Evolutionary conservation across 1,140 invertebrate genomes (phyloP).

Genomic region (Drosophila busckii): DNA sequence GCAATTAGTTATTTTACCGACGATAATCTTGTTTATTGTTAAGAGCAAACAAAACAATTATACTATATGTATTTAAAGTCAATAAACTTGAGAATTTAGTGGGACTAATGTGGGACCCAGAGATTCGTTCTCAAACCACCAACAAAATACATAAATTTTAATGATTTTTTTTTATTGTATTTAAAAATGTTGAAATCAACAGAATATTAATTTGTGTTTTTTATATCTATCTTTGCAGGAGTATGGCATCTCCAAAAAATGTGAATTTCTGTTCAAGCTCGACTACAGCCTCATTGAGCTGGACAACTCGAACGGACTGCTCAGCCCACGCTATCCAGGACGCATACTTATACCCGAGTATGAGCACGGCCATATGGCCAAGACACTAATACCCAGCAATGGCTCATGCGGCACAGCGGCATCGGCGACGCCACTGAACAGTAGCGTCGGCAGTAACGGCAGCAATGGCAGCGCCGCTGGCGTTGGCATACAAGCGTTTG

Average conservation of each 20-base stretch:
- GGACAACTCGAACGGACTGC: slow-evolving; percentile 84
- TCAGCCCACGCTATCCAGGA: slow-evolving; percentile 88
- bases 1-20: too few species aligned
- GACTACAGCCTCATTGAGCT: slow-evolving; percentile 84
- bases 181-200: too few species aligned
- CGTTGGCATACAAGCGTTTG: slow-evolving; percentile 63
- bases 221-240: slow-evolving; percentile 80
- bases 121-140: too few species aligned
- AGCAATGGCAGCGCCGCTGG: slow-evolving; percentile 32
- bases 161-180: too few species aligned
- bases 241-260: slow-evolving; percentile 83
- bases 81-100: too few species aligned
- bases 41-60: too few species aligned
- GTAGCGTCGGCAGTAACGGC: slow-evolving; percentile 43
- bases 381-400: slow-evolving; percentile 55
- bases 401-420: slow-evolving; percentile 54
- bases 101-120: too few species aligned
- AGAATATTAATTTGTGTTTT: not conserved
- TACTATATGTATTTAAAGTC: too few species aligned
- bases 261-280: slow-evolving; percentile 82
- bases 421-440: slow-evolving; percentile 44
- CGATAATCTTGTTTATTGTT: too few species aligned
- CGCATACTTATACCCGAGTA: slow-evolving; percentile 86
- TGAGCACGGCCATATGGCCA: slow-evolving; percentile 80
- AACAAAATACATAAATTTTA: too few species aligned